A percentile compares a stretch with the other conserved stretches of the same genome.
Evolutionary conservation across 2,113 vertebrate species (phyloP).

Genomic region (Semnopithecus entellus): DNA sequence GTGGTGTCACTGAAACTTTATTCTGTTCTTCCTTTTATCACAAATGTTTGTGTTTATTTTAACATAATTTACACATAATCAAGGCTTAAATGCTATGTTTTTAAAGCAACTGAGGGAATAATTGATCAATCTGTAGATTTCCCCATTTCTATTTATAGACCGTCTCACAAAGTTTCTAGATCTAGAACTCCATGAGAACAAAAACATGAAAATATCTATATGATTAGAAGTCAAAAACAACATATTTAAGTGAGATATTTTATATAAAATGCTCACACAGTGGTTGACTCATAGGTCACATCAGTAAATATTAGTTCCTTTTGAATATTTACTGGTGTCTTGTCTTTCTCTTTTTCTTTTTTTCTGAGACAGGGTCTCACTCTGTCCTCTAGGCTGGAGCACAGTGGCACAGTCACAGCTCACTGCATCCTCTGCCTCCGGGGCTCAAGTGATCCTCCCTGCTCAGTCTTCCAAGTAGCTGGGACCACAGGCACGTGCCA

Average conservation of each 20-base stretch:
- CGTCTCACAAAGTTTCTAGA: background rate
- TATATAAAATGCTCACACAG: background rate
- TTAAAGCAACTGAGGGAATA: background rate
- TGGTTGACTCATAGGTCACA: background rate
- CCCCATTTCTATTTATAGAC: background rate
- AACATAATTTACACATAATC: constrained; percentile 4
- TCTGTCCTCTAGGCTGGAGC: too few relatives aligned
- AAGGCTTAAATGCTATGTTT: background rate
- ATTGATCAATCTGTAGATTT: background rate
- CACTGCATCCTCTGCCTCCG: too few relatives aligned
- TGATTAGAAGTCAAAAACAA: background rate
- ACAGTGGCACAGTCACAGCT: too few relatives aligned
- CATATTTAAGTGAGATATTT: background rate
- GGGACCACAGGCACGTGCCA: too few relatives aligned
- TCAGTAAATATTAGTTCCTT: background rate
- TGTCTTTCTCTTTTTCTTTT: too few relatives aligned
- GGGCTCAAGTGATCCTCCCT: too few relatives aligned
- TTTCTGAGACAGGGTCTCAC: too few relatives aligned
- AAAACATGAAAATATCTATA: background rate
- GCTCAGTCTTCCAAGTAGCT: too few relatives aligned
- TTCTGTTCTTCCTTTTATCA: background rate
- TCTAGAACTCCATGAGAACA: background rate
- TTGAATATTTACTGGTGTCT: background rate
- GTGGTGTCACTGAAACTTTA: background rate
- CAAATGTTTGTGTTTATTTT: constrained; percentile 6